phyloP scores from a whole-genome alignment of 1,140 invertebrate genomes.

The Cyphomyrmex costatus region DNA sequence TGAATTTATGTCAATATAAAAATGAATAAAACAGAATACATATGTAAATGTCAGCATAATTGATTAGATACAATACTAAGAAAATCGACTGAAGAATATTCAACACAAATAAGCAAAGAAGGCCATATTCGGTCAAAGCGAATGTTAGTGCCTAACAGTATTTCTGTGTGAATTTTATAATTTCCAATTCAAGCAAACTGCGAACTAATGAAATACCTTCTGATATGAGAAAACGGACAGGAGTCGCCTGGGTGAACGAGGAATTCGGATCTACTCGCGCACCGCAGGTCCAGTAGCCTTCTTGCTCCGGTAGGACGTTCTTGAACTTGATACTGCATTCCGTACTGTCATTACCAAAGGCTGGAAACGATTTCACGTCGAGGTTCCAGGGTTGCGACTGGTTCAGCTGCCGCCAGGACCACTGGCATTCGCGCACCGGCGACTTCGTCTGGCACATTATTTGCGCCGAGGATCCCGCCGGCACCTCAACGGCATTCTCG shows the following conservation, averaged over 20 bases:
- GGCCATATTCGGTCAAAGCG: too few species aligned
- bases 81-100: too few species aligned
- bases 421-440: conserved; percentile 84
- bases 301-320: conserved; percentile 83
- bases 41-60: not conserved
- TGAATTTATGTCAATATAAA: not conserved
- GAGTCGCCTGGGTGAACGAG: conserved; percentile 79
- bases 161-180: too few species aligned
- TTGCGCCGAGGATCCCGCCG: conserved; percentile 81
- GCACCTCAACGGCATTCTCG: conserved; percentile 79
- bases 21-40: not conserved
- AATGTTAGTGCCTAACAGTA: too few species aligned
- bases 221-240: conserved; percentile 83
- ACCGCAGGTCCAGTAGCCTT: conserved; percentile 85
- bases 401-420: conserved; percentile 85
- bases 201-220: conserved; percentile 76
- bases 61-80: conserved; percentile 62
- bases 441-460: conserved; percentile 81
- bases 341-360: conserved; percentile 82
- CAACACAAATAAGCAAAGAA: too few species aligned
- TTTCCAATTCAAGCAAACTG: too few species aligned
- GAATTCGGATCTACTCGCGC: conserved; percentile 79
- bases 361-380: conserved; percentile 83
- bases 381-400: conserved; percentile 83
- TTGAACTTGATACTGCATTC: conserved; percentile 85